Conservation (phyloP, 2,888 invertebrate species). For the Rapana venosa region DNA sequence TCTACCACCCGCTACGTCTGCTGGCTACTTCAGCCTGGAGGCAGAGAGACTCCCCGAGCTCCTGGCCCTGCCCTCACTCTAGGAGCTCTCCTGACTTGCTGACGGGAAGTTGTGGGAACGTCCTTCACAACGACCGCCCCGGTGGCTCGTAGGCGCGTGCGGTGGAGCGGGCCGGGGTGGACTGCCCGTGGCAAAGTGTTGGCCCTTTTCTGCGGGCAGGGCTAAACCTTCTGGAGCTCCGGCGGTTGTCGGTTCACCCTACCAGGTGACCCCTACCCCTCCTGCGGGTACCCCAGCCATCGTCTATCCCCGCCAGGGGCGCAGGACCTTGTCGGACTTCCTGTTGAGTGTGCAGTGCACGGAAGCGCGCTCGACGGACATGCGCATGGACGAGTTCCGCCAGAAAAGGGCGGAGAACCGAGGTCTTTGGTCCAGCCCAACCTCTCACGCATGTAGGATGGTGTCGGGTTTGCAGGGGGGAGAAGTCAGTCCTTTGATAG, state of each 20-base stretch:
- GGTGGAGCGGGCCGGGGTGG: conserved; percentile 51
- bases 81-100: conserved; percentile 52
- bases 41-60: conserved; percentile 67
- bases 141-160: neutral
- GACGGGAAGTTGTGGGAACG: conserved; percentile 12
- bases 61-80: conserved; percentile 60
- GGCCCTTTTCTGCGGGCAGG: conserved; percentile 62
- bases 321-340: conserved; percentile 55
- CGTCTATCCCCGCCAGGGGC: conserved; percentile 66
- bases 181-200: conserved; percentile 53
- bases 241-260: conserved; percentile 64
- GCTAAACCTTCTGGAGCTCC: conserved; percentile 66
- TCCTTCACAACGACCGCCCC: neutral
- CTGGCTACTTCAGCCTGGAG: conserved; percentile 66
- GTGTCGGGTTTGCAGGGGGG: conserved; percentile 67
- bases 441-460: conserved; percentile 73
- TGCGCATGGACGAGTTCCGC: conserved; percentile 64
- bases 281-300: conserved; percentile 77
- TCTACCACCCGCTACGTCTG: conserved; percentile 73
- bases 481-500: conserved; percentile 67
- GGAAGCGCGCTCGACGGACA: conserved; percentile 67
- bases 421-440: conserved; percentile 72
- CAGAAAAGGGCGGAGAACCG: conserved; percentile 44
- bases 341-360: conserved; percentile 61
- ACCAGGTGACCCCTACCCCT: conserved; percentile 69